Evolutionary conservation across 2,113 vertebrate genomes (phyloP).

Genomic region (Scatophagus argus): DNA sequence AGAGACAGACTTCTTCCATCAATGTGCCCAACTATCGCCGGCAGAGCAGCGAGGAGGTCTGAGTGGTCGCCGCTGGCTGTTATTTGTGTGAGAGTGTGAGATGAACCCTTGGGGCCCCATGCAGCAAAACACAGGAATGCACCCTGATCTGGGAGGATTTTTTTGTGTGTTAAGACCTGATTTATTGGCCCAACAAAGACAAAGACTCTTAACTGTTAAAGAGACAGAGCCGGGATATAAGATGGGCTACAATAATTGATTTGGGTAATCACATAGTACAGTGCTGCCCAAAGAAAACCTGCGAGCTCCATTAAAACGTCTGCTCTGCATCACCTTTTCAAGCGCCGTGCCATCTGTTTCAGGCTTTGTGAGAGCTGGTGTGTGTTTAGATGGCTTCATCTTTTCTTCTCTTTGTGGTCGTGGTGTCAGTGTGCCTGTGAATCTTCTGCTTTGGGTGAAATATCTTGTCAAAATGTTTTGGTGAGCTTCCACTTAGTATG

Average conservation of each 20-base stretch:
- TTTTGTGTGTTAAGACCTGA: slow-evolving; percentile 43
- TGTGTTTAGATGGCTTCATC: slow-evolving; percentile 5
- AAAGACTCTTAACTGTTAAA: slow-evolving; percentile 8
- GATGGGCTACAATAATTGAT: not conserved
- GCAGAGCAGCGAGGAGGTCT: not conserved
- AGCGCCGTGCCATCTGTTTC: slow-evolving; percentile 32
- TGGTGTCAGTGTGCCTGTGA: not conserved
- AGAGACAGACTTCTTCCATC: not conserved
- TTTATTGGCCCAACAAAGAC: slow-evolving; percentile 49
- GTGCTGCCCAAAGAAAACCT: not conserved
- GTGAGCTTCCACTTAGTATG: not conserved
- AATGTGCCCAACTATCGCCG: not conserved
- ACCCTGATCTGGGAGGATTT: slow-evolving; percentile 48
- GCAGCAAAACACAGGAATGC: slow-evolving; percentile 63
- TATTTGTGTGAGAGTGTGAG: slow-evolving; percentile 33
- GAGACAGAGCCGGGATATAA: not conserved
- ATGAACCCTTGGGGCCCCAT: slow-evolving; percentile 50
- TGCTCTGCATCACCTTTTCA: not conserved
- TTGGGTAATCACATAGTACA: not conserved
- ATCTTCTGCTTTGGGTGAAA: not conserved
- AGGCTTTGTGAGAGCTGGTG: slow-evolving; percentile 3
- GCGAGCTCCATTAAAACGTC: not conserved
- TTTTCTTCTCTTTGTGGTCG: not conserved
- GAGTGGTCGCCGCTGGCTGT: slow-evolving; percentile 25
- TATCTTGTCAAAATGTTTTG: not conserved